phyloP scores from a whole-genome alignment of 2,888 invertebrate genomes.

The Enchytraeus crypticus region DNA sequence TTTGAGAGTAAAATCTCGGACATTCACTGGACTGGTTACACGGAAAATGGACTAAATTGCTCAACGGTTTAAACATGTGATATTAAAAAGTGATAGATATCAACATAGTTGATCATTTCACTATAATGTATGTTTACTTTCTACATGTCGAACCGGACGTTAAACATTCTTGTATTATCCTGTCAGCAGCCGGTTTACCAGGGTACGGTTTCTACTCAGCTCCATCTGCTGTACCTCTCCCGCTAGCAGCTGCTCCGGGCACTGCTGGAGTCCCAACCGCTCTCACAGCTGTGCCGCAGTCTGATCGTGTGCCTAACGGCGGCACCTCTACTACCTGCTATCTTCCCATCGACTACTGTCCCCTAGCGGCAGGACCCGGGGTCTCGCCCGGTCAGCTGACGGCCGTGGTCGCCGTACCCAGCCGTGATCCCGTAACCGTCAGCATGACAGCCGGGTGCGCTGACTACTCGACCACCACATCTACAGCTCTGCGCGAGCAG shows the following conservation, averaged over 20 bases:
- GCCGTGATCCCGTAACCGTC: neutral
- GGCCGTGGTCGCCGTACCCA: neutral
- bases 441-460: neutral
- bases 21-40: no score
- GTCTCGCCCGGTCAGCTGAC: neutral
- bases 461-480: neutral
- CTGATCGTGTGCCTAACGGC: neutral
- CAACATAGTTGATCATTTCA: no score
- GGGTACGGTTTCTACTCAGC: slow-evolving; percentile 18
- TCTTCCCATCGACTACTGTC: neutral
- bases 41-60: no score
- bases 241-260: slow-evolving; percentile 8
- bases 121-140: neutral
- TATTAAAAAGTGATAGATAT: no score
- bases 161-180: neutral
- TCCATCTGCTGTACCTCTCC: slow-evolving; percentile 7
- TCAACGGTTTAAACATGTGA: no score
- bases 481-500: slow-evolving; percentile 7
- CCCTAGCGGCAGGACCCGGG: neutral
- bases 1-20: no score
- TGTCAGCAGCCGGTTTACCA: slow-evolving; percentile 12
- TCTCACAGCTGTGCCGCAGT: neutral
- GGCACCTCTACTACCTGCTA: neutral
- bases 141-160: neutral
- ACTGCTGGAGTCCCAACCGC: neutral